A percentile compares a stretch with the other conserved stretches of the same genome.
Conservation (phyloP, 2,797 vertebrate genomes). For the Melanotaenia pygmaea region DNA sequence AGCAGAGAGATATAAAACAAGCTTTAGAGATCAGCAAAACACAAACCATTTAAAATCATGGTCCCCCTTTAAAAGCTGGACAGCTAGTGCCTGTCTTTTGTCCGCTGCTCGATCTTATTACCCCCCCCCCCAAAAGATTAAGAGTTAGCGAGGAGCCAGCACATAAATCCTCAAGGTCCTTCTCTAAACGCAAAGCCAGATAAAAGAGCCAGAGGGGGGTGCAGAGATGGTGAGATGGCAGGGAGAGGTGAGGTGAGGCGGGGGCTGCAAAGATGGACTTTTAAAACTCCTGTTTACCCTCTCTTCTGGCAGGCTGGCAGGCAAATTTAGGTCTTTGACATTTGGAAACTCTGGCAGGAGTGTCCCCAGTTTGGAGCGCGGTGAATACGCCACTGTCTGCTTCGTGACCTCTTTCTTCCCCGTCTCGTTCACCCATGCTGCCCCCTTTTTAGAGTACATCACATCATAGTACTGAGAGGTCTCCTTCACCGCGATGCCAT, state of each 20-base stretch:
- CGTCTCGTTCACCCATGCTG: conserved; percentile 98
- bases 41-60: conserved; percentile 85
- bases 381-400: conserved; percentile 99
- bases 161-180: conserved; percentile 85
- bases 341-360: conserved; percentile 99
- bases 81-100: conserved; percentile 85
- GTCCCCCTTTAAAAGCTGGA: conserved; percentile 80
- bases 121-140: conserved; percentile 83
- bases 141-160: conserved; percentile 85
- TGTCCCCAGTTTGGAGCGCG: conserved; percentile 98
- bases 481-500: conserved; percentile 98
- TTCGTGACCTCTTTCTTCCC: conserved; percentile 99
- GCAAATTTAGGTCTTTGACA: conserved; percentile 99
- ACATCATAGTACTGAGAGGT: conserved; percentile 98
- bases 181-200: conserved; percentile 81
- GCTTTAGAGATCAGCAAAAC: conserved; percentile 84
- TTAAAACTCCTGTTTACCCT: conserved; percentile 91
- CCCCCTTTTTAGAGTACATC: conserved; percentile 99
- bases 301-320: conserved; percentile 96
- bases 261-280: conserved; percentile 73
- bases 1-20: conserved; percentile 73
- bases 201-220: conserved; percentile 80
- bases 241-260: conserved; percentile 42
- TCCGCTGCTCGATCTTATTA: conserved; percentile 85
- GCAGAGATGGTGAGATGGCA: conserved; percentile 63